Base-by-base conservation (phyloP, 2,113 vertebrate species). In the Anarhynchus alexandrinus region DNA sequence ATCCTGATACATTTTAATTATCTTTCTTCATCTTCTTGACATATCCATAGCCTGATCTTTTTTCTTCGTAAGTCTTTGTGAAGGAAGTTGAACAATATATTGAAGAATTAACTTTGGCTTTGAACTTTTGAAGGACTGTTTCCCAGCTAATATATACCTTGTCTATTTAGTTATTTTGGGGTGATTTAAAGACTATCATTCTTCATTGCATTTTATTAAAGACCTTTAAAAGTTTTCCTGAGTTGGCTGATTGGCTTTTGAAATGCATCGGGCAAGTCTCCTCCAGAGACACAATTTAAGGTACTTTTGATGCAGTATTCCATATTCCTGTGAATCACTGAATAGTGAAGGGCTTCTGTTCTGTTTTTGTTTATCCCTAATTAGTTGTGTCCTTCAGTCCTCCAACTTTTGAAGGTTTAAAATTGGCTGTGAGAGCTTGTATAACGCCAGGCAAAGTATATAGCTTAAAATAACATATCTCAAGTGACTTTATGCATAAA, bases 1-100 rank as follows among this genome's bases (percentile, higher is more conserved):
- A 89, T 91, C 49, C 40, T 93, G 81, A 90, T 76, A 58, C 13
- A 29, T 81, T 88, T 90, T 84, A 88, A 90, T 92, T 86, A 67
- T 65, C 59, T 91, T 94, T 58, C 59, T 79, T 92, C 45, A 62
- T 90, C 66, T 40, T 88, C 55, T 72, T 90, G 84, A 57, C 58
- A 54, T 34, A 61, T 66, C 47, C 27, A 25, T 14, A 36, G n/a
- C 62, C 57, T 82, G 30, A 61, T 82, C 27, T 59, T 36, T 79
- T 71, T 57, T 52, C 49, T 59, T 79, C 66, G 84, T 25, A 76
- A 84, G 61, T 26, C 36, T n/a, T 51, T 38, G 19, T 51, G 59
- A 38, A 82, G 40, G 40, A 80, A 93, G n/a, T 65, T 49, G 70
- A 49, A 54, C 36, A 78, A 47, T 40, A 11, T 54, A n/a, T 36